Base-by-base conservation (phyloP, 2,113 vertebrate species). In the Pseudopodoces humilis region DNA sequence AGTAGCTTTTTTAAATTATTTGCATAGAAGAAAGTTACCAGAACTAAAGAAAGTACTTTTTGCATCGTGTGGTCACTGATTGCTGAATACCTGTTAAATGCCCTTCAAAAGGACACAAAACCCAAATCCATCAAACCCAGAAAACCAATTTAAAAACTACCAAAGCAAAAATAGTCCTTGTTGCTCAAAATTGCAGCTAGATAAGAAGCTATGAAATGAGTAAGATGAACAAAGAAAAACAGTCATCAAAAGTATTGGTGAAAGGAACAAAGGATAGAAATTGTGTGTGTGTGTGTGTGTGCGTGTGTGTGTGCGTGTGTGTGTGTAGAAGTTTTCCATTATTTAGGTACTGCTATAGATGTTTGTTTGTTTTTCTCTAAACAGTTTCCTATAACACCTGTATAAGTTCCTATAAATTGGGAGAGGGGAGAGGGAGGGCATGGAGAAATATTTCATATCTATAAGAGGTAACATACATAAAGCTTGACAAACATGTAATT, bases 241-340 rank as follows among this genome's bases (percentile, higher is more conserved):
- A 47, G 10, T n/a, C 15, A 65, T n/a, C 58, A 28, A 72, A 69
- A 83, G 5, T 65, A 65, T 3, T 58, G 16, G 13, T 75, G 27
- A 78, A 74, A 90, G 39, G 27, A 83, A 35, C 2, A 74, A 52
- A 53, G 1, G 5, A 56, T 7, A 77, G 21, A 47, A 86, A 49
- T 3, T 0, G 2, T 30, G 3, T 23, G 7, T 14, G 1, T 18
- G 4, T 0, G 2, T 30, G 3, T 23, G 7, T 14, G 1, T 3
- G 21, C 15, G 4, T 30, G 3, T 30, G 3, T 23, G 7, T 12
- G 1, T 3, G 21, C 14, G 4, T 0, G 2, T 30, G 3, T 23
- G 7, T 14, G 1, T 3, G 21, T 18, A 35, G 17, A n/a, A 49
- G 11, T 50, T 50, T 46, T 82, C 24, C 11, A 41, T 53, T 79